Evolutionary conservation across 2,888 invertebrate species (phyloP).

Genomic region (Hyppa rectilinea): DNA sequence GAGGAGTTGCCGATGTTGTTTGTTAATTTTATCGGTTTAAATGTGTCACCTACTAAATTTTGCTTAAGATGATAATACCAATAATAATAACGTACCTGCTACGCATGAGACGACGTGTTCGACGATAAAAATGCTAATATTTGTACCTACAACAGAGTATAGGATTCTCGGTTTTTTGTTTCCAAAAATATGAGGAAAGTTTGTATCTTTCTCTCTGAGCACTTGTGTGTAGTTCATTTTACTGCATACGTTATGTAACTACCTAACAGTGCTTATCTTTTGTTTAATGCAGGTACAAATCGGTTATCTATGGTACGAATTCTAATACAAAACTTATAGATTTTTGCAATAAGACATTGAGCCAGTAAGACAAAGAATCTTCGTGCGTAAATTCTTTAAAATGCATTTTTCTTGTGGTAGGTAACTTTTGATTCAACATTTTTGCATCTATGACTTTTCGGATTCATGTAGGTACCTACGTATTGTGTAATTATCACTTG

Average conservation of each 20-base stretch:
- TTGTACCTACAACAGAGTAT: slow-evolving; percentile 66
- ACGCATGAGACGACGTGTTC: slow-evolving; percentile 68
- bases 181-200: slow-evolving; percentile 58
- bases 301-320: no score
- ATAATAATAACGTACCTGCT: slow-evolving; percentile 68
- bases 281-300: no score
- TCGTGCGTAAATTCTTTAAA: not conserved
- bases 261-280: not conserved
- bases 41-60: slow-evolving; percentile 53
- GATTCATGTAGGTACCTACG: no score
- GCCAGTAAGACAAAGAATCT: not conserved
- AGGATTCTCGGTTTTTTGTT: slow-evolving; percentile 58
- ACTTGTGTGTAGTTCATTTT: slow-evolving; percentile 26
- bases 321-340: not conserved
- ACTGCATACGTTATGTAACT: slow-evolving; percentile 16
- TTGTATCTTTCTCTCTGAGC: slow-evolving; percentile 30
- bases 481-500: no score
- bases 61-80: slow-evolving; percentile 57
- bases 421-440: not conserved
- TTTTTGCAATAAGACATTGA: not conserved
- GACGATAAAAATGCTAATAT: slow-evolving; percentile 74
- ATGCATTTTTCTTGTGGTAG: not conserved
- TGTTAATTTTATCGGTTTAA: slow-evolving; percentile 42
- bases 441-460: no score
- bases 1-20: slow-evolving; percentile 10